Evolutionary conservation across 2,888 invertebrate genomes (phyloP), one percentile per base, ranked within the genome.

Genomic region (Chrysomela aeneicollis): DNA sequence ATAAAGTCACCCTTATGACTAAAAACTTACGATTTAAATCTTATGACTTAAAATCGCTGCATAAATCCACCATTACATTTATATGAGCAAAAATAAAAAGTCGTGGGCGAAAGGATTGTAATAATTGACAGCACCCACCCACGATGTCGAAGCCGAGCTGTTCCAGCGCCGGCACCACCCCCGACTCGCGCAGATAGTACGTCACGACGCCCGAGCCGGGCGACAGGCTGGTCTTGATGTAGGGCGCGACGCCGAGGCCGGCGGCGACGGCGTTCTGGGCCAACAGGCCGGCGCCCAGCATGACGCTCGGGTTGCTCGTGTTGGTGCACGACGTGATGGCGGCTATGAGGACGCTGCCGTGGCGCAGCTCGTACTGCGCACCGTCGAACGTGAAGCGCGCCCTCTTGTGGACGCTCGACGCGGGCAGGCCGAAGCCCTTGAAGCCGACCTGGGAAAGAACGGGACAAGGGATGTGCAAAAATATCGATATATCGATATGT

Each of bases 251-350:
- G 0, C 84, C 87, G 0, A 99, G 86, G 0, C 98, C 98, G 26
- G 91, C 91, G 73, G 93, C 93, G 0, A 98, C 93, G 0, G 98
- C 98, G 66, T 96, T 97, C 85, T 94, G 94, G 0, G 98, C 98
- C 58, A 98, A 82, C 30, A 98, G 82, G 76, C 93, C 93, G 72
- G 98, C 98, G 37, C 97, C 98, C 17, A 98, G 85, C 98, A 98
- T 98, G 5, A 98, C 98, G 72, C 96, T 96, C 0, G 98, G 98
- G 82, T 98, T 98, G 75, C 94, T 95, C 0, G 98, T 98, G 81
- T 99, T 99, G 59, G 98, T 98, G 82, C 98, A 99, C 21, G 95
- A 96, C 0, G 98, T 98, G 74, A 98, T 98, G 59, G 98, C 98
- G 0, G 98, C 97, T 71, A 98, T 97, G 62, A 98, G 92, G 18